These are phyloP conservation scores for Sylvietta virens DNA, from an alignment of 2,113 vertebrate species.

Conservation along the genomic window DNA sequence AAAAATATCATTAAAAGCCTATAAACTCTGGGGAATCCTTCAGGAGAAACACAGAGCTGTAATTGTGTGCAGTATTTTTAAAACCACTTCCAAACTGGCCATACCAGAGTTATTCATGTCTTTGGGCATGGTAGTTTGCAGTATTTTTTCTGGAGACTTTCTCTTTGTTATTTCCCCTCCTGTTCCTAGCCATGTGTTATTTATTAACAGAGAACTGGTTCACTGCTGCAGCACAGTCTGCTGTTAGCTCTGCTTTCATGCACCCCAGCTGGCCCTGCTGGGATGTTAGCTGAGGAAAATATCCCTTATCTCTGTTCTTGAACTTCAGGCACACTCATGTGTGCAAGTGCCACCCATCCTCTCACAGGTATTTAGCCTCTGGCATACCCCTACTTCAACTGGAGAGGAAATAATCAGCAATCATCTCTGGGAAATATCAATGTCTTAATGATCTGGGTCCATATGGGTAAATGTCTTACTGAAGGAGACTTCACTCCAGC, in stretches of 20 bases:
- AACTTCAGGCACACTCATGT: not conserved
- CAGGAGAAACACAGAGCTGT: not conserved
- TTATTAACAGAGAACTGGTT: not conserved
- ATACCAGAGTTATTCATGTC: not conserved
- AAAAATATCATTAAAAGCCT: not conserved
- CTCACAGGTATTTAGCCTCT: not conserved
- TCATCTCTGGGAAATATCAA: not conserved
- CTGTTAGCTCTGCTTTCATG: not conserved
- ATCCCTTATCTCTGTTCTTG: not conserved
- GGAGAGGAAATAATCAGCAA: not conserved
- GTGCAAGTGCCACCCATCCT: too few relatives aligned
- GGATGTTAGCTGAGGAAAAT: not conserved
- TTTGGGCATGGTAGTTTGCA: not conserved
- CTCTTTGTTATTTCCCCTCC: not conserved
- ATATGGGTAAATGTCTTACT: not conserved
- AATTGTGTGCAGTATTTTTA: not conserved
- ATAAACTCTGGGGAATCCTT: not conserved
- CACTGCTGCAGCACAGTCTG: not conserved
- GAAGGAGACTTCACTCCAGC: not conserved
- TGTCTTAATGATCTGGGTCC: not conserved
- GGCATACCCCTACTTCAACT: accelerated
- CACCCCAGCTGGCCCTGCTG: not conserved
- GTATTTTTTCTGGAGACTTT: not conserved
- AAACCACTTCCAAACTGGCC: not conserved
- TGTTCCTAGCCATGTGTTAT: not conserved